Evolutionary conservation across 2,888 invertebrate species (phyloP).

Genomic region (Ferdinandea cuprea): DNA sequence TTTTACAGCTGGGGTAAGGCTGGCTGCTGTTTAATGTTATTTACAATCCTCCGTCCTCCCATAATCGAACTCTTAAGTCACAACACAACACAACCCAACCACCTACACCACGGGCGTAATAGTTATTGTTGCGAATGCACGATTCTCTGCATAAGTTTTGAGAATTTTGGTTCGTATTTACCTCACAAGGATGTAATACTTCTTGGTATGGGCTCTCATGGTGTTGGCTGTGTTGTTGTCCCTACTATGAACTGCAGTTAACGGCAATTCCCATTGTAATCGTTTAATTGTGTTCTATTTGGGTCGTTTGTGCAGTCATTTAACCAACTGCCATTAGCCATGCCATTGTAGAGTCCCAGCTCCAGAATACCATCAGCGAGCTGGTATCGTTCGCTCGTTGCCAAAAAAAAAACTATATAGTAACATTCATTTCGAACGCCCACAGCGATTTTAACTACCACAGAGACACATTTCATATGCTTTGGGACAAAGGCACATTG

Average conservation of each 20-base stretch:
- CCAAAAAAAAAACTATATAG: constrained; percentile 38
- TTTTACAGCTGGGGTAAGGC: constrained; percentile 20
- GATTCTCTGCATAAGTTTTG: constrained; percentile 35
- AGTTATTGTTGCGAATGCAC: constrained; percentile 43
- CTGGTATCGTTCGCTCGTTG: constrained; percentile 45
- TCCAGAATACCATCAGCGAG: constrained; percentile 13
- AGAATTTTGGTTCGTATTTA: constrained; percentile 47
- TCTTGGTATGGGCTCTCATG: constrained; percentile 27
- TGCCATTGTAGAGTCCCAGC: neutral
- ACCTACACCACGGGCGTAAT: neutral
- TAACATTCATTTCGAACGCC: constrained; percentile 49
- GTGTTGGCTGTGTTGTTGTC: neutral
- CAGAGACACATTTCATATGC: constrained; percentile 44
- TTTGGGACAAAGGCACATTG: neutral
- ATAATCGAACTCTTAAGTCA: constrained; percentile 33
- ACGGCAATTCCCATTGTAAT: constrained; percentile 67
- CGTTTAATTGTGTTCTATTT: constrained; percentile 68
- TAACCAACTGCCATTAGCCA: constrained; percentile 43
- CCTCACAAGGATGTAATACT: constrained; percentile 43
- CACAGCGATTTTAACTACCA: constrained; percentile 47
- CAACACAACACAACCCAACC: no score
- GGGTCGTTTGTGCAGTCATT: constrained; percentile 70
- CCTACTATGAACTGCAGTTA: constrained; percentile 38
- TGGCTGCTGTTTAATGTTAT: constrained; percentile 12
- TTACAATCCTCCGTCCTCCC: constrained; percentile 13